Percentiles rank a stretch among this genome's conserved stretches.
Evolutionary conservation across 2,888 invertebrate species (phyloP).

Genomic region (Xiphydria camelus): DNA sequence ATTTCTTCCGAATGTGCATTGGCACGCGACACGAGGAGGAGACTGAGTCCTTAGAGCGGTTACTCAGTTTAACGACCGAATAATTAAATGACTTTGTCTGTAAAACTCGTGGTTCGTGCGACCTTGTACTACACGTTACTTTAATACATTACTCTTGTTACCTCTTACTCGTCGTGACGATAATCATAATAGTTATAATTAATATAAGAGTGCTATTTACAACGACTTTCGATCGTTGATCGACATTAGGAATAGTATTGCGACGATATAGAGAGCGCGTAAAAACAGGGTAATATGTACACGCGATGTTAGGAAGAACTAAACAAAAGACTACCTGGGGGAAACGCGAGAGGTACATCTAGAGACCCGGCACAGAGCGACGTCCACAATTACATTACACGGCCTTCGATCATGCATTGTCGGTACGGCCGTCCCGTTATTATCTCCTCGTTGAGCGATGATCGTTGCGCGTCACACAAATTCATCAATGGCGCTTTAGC

Average conservation of each 20-base stretch:
- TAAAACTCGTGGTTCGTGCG: not conserved
- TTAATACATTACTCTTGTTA: constrained; percentile 6
- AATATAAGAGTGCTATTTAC: constrained; percentile 32
- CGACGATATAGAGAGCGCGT: constrained; percentile 26
- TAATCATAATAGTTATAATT: constrained; percentile 16
- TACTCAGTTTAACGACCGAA: not conserved
- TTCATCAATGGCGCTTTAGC: constrained; percentile 6
- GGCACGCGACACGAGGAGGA: not conserved
- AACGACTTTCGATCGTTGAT: constrained; percentile 22
- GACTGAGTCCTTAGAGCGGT: not conserved
- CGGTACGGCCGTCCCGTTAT: too few relatives aligned
- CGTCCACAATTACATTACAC: not conserved
- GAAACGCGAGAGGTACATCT: constrained; percentile 29
- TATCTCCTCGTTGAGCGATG: not conserved
- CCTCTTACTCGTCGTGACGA: constrained; percentile 18
- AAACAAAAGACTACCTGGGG: constrained; percentile 20
- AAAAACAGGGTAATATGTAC: constrained; percentile 33
- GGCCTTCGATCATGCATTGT: not conserved
- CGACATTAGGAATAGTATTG: constrained; percentile 28
- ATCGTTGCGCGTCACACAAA: not conserved
- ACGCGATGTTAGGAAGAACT: constrained; percentile 26
- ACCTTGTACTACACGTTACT: constrained; percentile 14
- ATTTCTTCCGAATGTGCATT: constrained; percentile 1
- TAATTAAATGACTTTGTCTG: too few relatives aligned
- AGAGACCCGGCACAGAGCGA: constrained; percentile 15